Base-by-base conservation (phyloP, 2,888 invertebrate genomes). In the Ernsta delagoae region DNA sequence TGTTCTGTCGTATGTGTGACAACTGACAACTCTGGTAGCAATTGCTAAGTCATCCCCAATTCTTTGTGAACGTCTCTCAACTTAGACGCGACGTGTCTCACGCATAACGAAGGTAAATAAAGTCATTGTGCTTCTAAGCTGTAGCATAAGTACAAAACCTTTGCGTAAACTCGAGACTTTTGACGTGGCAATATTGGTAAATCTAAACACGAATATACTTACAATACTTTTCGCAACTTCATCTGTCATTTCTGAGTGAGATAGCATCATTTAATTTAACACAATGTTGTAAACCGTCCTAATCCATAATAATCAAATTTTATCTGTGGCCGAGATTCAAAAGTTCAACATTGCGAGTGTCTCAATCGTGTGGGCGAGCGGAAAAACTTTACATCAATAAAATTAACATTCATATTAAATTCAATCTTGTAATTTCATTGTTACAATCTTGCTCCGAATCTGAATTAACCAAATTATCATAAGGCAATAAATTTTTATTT, bases 261-360 rank as follows among this genome's bases (percentile, higher is more conserved):
- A 69, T 69, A 63, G 16, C 50, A 69, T 69, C 69, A 63, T 63
- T 63, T 63, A 63, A 69, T 69, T 69, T 59, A 63, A 63, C 41
- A 57, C 59, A 69, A 69, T 63, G 62, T 69, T 63, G 69, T 69
- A 63, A 69, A 63, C 50, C 59, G 50, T 59, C 69, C 69, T 69
- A 69, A 69, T 69, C 63, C 69, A 69, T 63, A 69, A 69, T 69
- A 69, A 69, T 69, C 62, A 69, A 59, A 69, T 69, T 69, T 69
- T 63, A 69, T 69, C 69, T 57, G 63, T 69, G 69, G 53, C 63
- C 69, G 69, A 69, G 50, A 69, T 69, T 69, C 69, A 63, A 69
- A 69, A 69, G 69, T 63, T 69, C 69, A 69, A 59, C 62, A 31
- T 12, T n/a, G 39, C 39, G 43, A 54, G 45, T 57, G 57, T 48